Conservation (phyloP, 2,888 invertebrate genomes). For the Xestoiulus laeticollis region DNA sequence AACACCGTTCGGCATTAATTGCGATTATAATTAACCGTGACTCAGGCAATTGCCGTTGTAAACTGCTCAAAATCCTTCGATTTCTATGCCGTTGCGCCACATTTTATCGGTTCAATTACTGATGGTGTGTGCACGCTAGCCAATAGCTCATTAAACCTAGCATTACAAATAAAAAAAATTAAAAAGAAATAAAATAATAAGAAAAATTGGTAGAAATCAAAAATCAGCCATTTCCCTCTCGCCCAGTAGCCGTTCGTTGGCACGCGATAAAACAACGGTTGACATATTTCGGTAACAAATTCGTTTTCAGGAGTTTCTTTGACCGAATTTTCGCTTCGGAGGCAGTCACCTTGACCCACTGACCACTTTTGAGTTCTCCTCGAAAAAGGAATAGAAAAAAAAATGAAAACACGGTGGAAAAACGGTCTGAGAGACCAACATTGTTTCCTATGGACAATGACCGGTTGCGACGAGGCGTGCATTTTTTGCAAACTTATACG, state of each 20-base stretch:
- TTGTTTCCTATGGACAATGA: constrained; percentile 25
- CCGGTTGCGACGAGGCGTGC: background rate
- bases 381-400: background rate
- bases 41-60: background rate
- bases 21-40: constrained; percentile 25
- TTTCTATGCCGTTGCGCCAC: background rate
- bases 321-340: constrained; percentile 29
- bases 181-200: background rate
- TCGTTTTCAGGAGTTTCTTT: background rate
- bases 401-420: background rate
- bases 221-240: background rate
- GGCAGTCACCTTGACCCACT: constrained; percentile 34
- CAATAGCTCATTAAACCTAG: background rate
- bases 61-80: background rate
- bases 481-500: background rate
- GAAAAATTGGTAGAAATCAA: background rate
- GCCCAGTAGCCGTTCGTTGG: background rate
- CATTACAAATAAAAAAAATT: background rate
- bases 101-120: background rate
- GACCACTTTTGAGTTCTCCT: background rate
- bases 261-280: constrained; percentile 13
- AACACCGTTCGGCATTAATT: background rate
- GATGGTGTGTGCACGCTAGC: background rate
- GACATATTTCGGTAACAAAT: background rate
- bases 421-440: background rate